Percentiles rank a stretch among this genome's conserved stretches.
Conservation (phyloP, 1,140 invertebrate species). For the Aphaenogaster floridana region DNA sequence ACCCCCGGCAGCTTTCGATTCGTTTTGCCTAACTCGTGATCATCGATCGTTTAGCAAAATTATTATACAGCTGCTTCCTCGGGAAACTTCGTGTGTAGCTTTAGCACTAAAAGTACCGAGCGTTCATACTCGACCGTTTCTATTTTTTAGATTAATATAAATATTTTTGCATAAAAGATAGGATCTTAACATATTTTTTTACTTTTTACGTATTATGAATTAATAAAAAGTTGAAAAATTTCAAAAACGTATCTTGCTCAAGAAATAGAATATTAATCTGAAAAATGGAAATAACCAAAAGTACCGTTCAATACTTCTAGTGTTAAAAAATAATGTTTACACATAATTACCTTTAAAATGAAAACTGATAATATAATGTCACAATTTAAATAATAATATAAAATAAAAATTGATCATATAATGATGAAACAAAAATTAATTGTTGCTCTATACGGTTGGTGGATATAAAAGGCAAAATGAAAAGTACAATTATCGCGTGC, state of each 20-base stretch:
- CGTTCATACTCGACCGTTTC: no score
- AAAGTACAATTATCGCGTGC: constrained; percentile 16
- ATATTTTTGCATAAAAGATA: no score
- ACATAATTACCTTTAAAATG: neutral
- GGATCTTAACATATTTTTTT: no score
- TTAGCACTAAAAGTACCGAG: no score
- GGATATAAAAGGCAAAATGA: neutral
- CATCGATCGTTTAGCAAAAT: neutral
- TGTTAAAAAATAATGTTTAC: neutral
- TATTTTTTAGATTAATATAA: no score
- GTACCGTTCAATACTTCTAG: neutral
- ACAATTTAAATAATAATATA: neutral
- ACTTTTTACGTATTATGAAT: no score
- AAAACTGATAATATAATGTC: neutral
- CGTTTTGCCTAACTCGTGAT: neutral
- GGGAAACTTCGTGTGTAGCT: neutral
- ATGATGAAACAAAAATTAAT: neutral
- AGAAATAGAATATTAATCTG: no score
- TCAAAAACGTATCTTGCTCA: no score
- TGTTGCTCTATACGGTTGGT: neutral
- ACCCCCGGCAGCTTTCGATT: neutral
- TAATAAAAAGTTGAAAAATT: no score
- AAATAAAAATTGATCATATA: neutral
- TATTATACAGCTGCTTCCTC: neutral
- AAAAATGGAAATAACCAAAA: no score